phyloP scores from a whole-genome alignment of 2,797 vertebrate species.

The Paedocypris micromegethes region DNA sequence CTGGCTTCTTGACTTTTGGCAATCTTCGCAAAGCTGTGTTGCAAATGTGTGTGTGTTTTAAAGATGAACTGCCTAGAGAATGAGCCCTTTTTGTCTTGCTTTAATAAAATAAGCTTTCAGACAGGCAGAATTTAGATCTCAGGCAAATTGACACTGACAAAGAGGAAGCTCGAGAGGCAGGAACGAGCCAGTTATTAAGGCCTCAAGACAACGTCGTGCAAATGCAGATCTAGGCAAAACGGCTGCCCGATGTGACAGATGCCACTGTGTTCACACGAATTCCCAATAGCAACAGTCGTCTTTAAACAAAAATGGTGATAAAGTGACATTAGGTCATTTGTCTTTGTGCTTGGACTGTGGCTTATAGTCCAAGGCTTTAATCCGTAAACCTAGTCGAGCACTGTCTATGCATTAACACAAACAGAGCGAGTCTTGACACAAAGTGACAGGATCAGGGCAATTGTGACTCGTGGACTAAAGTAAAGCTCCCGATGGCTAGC shows the following conservation, averaged over 20 bases:
- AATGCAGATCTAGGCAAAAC: conserved; percentile 46
- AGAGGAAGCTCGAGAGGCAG: conserved; percentile 34
- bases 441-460: conserved; percentile 52
- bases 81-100: conserved; percentile 34
- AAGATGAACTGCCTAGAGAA: conserved; percentile 6
- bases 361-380: not conserved
- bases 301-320: not conserved
- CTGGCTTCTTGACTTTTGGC: conserved; percentile 58
- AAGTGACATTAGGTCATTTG: conserved; percentile 1
- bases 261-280: conserved; percentile 3
- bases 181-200: conserved; percentile 45
- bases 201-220: conserved; percentile 28
- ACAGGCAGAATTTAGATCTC: conserved; percentile 42
- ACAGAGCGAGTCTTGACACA: conserved; percentile 39
- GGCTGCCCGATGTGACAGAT: conserved; percentile 6
- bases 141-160: conserved; percentile 55
- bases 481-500: conserved; percentile 57
- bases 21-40: conserved; percentile 31
- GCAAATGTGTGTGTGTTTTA: conserved; percentile 36
- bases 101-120: conserved; percentile 44
- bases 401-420: conserved; percentile 44
- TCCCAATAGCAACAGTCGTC: not conserved
- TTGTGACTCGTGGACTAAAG: conserved; percentile 59
- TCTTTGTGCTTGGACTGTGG: not conserved
- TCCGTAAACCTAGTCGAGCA: conserved; percentile 1